Percentiles rank a stretch among this genome's conserved stretches.
phyloP scores from a whole-genome alignment of 2,113 vertebrate genomes.

The Poicephalus meyeri region DNA sequence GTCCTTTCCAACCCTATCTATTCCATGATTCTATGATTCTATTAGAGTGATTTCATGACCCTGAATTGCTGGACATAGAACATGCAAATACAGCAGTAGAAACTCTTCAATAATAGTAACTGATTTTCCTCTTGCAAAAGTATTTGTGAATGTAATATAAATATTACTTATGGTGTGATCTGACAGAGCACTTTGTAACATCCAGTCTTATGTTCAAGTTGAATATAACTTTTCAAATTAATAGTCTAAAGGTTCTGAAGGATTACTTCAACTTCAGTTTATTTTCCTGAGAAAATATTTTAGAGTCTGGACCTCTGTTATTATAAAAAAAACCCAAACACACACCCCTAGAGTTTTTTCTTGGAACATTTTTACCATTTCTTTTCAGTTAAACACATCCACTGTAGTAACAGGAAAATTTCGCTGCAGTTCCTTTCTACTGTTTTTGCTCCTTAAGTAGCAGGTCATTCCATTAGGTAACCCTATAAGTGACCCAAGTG shows the following conservation, averaged over 20 bases:
- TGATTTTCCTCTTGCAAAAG: slow-evolving; percentile 11
- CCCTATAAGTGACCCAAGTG: slow-evolving; percentile 46
- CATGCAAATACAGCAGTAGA: slow-evolving; percentile 27
- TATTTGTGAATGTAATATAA: slow-evolving; percentile 11
- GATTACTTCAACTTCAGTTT: not conserved
- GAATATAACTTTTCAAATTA: not conserved
- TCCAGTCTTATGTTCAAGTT: not conserved
- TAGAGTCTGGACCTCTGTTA: not conserved
- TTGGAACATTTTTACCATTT: not conserved
- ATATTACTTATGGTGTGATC: not conserved
- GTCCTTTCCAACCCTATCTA: too few relatives aligned
- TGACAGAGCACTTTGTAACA: not conserved
- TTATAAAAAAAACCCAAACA: not conserved
- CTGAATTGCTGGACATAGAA: not conserved
- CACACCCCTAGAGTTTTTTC: not conserved
- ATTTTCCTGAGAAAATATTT: not conserved
- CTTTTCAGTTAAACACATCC: not conserved
- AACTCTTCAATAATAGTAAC: not conserved
- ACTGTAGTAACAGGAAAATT: not conserved
- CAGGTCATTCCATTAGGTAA: slow-evolving; percentile 51
- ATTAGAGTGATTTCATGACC: not conserved
- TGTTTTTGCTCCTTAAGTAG: slow-evolving; percentile 49
- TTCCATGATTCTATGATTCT: not conserved
- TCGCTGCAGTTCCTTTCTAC: slow-evolving; percentile 16
- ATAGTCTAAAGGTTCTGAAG: not conserved